Conservation (phyloP, 2,797 vertebrate species). For the Siniperca undulata region DNA sequence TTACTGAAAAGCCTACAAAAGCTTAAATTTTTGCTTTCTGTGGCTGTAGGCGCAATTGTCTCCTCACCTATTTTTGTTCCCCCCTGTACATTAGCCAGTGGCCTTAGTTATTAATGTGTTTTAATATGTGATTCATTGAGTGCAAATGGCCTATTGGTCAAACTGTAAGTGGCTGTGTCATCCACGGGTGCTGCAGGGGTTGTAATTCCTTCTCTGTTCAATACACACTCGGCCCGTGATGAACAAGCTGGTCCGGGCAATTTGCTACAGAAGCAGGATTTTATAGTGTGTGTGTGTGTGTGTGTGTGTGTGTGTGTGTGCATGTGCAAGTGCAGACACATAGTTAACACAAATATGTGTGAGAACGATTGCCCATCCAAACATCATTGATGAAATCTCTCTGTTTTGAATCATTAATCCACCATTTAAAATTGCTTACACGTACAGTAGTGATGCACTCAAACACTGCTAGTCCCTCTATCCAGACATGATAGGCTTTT, state of each 20-base stretch:
- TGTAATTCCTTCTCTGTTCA: slow-evolving; percentile 66
- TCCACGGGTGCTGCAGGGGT: slow-evolving; percentile 65
- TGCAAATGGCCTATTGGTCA: slow-evolving; percentile 72
- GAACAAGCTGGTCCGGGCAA: slow-evolving; percentile 59
- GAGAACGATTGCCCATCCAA: slow-evolving; percentile 22
- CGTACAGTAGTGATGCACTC: slow-evolving; percentile 35
- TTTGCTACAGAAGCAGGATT: slow-evolving; percentile 69
- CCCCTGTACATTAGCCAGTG: slow-evolving; percentile 38
- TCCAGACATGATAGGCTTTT: slow-evolving; percentile 63
- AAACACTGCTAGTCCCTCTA: slow-evolving; percentile 42
- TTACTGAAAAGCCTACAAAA: slow-evolving; percentile 26
- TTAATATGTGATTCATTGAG: slow-evolving; percentile 74
- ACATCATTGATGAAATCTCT: slow-evolving; percentile 37
- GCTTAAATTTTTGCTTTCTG: neutral
- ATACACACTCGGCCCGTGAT: slow-evolving; percentile 60
- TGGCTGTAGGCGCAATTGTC: slow-evolving; percentile 31
- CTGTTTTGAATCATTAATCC: slow-evolving; percentile 56
- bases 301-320: slow-evolving; percentile 7
- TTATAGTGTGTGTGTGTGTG: slow-evolving; percentile 41
- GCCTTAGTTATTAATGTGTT: slow-evolving; percentile 64
- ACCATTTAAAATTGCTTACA: slow-evolving; percentile 61
- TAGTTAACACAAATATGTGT: slow-evolving; percentile 30
- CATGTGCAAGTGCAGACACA: slow-evolving; percentile 8
- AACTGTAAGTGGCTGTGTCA: slow-evolving; percentile 72
- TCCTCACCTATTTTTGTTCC: slow-evolving; percentile 24